Base-by-base conservation (phyloP, 37 sponge, comb jelly and placozoan species). In the Diacarnus erythraeanus region DNA sequence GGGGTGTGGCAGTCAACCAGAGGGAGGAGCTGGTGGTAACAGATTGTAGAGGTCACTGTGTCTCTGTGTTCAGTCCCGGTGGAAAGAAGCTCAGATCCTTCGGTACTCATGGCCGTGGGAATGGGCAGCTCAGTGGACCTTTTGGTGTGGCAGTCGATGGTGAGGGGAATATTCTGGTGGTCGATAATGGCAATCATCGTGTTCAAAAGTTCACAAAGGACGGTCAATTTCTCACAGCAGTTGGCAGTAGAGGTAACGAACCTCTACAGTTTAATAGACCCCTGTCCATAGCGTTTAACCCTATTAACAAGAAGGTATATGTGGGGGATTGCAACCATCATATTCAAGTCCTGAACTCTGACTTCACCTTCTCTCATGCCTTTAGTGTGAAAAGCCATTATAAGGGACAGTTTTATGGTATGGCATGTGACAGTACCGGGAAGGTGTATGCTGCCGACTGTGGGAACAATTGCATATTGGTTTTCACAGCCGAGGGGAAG, bases 371-470 rank as follows among this genome's bases (percentile, higher is more conserved):
- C 25, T 27, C 21, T 39, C 17, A 54, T 20, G 51, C 29, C 18
- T 69, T 79, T 30, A 57, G 80, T 12, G 23, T 9, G 23, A 35
- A 79, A 33, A 69, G 78, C 18, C 2, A 23, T 21, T 41, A 38
- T 15, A 37, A 59, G 37, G 78, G 78, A 59, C 29, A 68, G 21
- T 27, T 79, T 2, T 36, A 54, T 47, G 80, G 41, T 9, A 39
- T 79, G 18, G 69, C 69, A 27, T 79, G 65, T 38, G 57, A 64
- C 38, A 6, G 2, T 2, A 35, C 42, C 35, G 80, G 80, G 3
- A 65, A 79, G 31, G 68, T 69, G 57, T 79, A 79, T 38, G 79
- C 85, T 3, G 42, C 86, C 33, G 86, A 90, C 36, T 64, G 54
- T 36, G 65, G 58, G 27, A 85, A 75, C 42, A 67, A 80, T 68